phyloP scores from a whole-genome alignment of 2,888 invertebrate species.

The Baccha elongata region DNA sequence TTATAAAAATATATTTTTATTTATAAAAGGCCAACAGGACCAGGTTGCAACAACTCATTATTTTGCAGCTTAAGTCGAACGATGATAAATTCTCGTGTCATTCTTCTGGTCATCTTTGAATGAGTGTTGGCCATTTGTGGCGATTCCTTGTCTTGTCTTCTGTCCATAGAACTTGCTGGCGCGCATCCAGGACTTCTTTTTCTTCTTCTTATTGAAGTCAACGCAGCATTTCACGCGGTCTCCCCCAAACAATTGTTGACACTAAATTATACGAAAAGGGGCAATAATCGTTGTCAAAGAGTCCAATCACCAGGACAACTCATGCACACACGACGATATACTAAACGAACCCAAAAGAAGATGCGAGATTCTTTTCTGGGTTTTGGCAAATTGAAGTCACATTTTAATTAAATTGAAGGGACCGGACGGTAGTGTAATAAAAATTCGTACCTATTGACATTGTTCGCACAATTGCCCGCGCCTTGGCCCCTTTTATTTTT shows the following conservation, averaged over 20 bases:
- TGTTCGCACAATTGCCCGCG: constrained; percentile 57
- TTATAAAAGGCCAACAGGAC: constrained; percentile 27
- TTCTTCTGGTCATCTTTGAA: constrained; percentile 13
- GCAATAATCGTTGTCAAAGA: constrained; percentile 65
- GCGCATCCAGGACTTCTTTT: not conserved
- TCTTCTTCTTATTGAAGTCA: no score
- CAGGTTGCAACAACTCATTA: constrained; percentile 61
- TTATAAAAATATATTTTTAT: constrained; percentile 17
- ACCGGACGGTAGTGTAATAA: constrained; percentile 62
- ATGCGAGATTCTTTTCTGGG: constrained; percentile 23
- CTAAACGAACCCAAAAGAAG: not conserved
- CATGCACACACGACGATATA: not conserved
- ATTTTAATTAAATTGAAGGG: constrained; percentile 66
- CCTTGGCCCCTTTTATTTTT: constrained; percentile 16
- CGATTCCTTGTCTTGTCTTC: constrained; percentile 42
- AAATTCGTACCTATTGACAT: constrained; percentile 71
- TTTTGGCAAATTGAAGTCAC: constrained; percentile 61
- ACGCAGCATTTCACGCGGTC: constrained; percentile 51
- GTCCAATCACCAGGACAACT: constrained; percentile 50
- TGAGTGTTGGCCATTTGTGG: constrained; percentile 29
- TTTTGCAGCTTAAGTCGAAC: constrained; percentile 66
- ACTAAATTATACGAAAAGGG: constrained; percentile 71
- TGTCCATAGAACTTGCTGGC: not conserved
- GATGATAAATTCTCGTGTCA: constrained; percentile 63
- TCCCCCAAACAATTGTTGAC: constrained; percentile 71